Base-by-base conservation (phyloP, 2,113 vertebrate species). In the Meriones unguiculatus region DNA sequence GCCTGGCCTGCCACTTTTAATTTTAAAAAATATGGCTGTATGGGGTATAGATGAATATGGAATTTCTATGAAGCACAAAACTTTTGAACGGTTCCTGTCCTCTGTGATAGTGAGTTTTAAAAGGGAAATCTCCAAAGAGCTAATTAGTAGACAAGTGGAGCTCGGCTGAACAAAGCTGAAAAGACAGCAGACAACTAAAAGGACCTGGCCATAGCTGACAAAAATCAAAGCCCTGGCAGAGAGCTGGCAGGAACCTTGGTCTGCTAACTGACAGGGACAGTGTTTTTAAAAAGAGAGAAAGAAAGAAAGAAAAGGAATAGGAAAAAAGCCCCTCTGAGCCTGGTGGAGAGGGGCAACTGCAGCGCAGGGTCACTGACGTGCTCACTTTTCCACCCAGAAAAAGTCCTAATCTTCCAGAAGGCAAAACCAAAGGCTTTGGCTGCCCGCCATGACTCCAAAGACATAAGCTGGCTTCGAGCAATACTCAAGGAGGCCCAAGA, bases 51-150 rank as follows among this genome's bases (percentile, higher is more conserved):
- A 99, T 99, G 99, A 99, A 99, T 99, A 99, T 98, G 98, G 98
- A 99, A 99, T 99, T 98, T 99, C 98, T 99, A 97, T 99, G 99
- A 99, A 99, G 98, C 98, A 98, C 98, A 99, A 99, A 99, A 99
- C 99, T 99, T 99, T 99, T 99, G 98, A 99, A 99, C 98, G 96
- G 98, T 99, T 98, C 98, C 98, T 98, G 98, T 99, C 98, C 99
- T 99, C 99, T 98, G 99, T 98, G 99, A 99, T 99, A 99, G 98
- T 97, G 98, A 99, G 98, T 99, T 99, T 99, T 99, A 98, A 99
- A 99, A 99, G 98, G 99, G 99, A 99, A 99, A 99, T 99, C 99
- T 99, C 99, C 99, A 99, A 99, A 99, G 99, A 99, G 99, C 99
- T 99, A 99, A 99, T 99, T 99, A 99, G 99, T 98, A 99, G 98